Conservation (phyloP, 2,113 vertebrate genomes). For the Alaudala cheleensis region DNA sequence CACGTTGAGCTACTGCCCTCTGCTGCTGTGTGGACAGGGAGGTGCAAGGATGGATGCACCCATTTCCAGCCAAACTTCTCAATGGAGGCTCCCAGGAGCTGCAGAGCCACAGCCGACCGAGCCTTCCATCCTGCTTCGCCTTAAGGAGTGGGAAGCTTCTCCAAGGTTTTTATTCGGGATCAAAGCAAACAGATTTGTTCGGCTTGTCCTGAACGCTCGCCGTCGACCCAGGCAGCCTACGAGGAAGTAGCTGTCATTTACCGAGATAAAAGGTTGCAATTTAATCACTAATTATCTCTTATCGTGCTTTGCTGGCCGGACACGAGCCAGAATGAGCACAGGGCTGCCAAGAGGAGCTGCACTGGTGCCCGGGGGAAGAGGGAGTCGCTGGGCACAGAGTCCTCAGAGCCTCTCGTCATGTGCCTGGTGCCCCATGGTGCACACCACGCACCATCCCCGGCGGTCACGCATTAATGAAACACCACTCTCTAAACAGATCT, state of each 20-base stretch:
- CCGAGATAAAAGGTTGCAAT: conserved; percentile 28
- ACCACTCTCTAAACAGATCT: not conserved
- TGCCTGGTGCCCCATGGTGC: not conserved
- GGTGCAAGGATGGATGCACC: not conserved
- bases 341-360: not conserved
- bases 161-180: not conserved
- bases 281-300: conserved; percentile 47
- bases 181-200: conserved; percentile 45
- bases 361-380: not conserved
- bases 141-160: conserved; percentile 14
- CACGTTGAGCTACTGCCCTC: conserved; percentile 44
- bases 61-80: not conserved
- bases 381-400: not conserved
- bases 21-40: not conserved
- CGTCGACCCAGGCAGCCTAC: not conserved
- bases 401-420: not conserved
- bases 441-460: not conserved
- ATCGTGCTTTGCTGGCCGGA: not conserved
- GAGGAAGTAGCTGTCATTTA: conserved; percentile 11
- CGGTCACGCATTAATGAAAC: not conserved
- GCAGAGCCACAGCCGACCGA: accelerated
- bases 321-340: not conserved
- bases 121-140: not conserved
- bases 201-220: not conserved
- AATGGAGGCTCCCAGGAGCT: not conserved